Conservation (phyloP, 2,888 invertebrate genomes). For the Nymphalis polychloros region DNA sequence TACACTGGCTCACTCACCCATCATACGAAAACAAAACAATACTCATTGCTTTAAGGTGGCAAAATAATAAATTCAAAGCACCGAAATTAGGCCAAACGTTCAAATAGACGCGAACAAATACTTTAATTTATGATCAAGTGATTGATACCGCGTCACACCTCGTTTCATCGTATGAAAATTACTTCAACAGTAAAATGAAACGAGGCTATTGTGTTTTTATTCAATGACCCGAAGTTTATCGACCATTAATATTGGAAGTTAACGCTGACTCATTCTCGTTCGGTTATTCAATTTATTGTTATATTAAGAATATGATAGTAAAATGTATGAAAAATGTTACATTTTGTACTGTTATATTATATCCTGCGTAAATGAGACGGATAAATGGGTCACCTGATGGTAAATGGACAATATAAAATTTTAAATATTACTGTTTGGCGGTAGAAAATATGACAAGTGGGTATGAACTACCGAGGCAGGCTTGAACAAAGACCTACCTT, state of each 20-base stretch:
- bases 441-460: too few species aligned
- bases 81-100: not conserved
- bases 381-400: not conserved
- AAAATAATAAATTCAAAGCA: too few species aligned
- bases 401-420: too few species aligned
- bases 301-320: not conserved
- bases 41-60: not conserved
- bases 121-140: conserved; percentile 4
- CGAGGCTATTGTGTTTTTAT: conserved; percentile 24
- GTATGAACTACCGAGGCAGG: too few species aligned
- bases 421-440: too few species aligned
- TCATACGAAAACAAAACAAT: too few species aligned
- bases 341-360: not conserved
- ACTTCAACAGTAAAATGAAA: conserved; percentile 15
- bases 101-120: not conserved
- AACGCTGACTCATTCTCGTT: conserved; percentile 22
- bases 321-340: not conserved
- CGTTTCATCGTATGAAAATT: conserved; percentile 12
- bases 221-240: conserved; percentile 27
- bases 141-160: conserved; percentile 7
- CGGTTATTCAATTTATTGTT: conserved; percentile 17
- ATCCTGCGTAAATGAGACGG: not conserved
- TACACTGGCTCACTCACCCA: too few species aligned
- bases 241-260: conserved; percentile 21
- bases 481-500: too few species aligned